phyloP scores from a whole-genome alignment of 2,113 vertebrate genomes.

The Dicentrarchus labrax region DNA sequence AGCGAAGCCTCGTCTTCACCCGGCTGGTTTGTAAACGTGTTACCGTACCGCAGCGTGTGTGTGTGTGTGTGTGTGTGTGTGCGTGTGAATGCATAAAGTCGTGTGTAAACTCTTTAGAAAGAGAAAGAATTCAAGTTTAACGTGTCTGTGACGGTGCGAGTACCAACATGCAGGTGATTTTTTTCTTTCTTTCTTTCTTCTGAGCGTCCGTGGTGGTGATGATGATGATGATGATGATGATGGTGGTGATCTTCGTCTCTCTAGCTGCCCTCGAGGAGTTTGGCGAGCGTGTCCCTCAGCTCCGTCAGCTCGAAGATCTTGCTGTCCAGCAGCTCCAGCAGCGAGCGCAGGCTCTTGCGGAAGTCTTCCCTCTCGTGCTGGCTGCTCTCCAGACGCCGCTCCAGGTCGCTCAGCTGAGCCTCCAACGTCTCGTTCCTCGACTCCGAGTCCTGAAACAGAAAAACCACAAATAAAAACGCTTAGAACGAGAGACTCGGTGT shows the following conservation, averaged over 20 bases:
- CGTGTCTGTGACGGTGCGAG: slow-evolving; percentile 36
- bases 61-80: not conserved
- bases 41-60: slow-evolving; percentile 28
- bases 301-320: slow-evolving; percentile 98
- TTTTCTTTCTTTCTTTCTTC: not conserved
- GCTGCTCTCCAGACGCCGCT: slow-evolving; percentile 94
- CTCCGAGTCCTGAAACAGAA: slow-evolving; percentile 90
- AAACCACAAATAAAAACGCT: not conserved
- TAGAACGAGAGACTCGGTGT: too few relatives aligned
- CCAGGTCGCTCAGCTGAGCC: slow-evolving; percentile 90
- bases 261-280: slow-evolving; percentile 89
- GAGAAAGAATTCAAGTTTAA: slow-evolving; percentile 52
- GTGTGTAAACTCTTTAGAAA: slow-evolving; percentile 56
- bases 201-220: not conserved
- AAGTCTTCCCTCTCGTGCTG: slow-evolving; percentile 93
- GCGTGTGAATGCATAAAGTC: slow-evolving; percentile 35
- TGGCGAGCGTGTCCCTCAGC: slow-evolving; percentile 94
- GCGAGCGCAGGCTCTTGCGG: slow-evolving; percentile 93
- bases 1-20: slow-evolving; percentile 33
- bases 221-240: not conserved
- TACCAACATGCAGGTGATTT: slow-evolving; percentile 36
- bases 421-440: slow-evolving; percentile 92
- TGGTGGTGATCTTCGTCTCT: slow-evolving; percentile 56
- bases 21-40: slow-evolving; percentile 68
- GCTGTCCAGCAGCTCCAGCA: slow-evolving; percentile 96